Percentiles rank a stretch among this genome's conserved stretches.
Evolutionary conservation across 2,888 invertebrate genomes (phyloP).

Genomic region (Pachydiplax longipennis): DNA sequence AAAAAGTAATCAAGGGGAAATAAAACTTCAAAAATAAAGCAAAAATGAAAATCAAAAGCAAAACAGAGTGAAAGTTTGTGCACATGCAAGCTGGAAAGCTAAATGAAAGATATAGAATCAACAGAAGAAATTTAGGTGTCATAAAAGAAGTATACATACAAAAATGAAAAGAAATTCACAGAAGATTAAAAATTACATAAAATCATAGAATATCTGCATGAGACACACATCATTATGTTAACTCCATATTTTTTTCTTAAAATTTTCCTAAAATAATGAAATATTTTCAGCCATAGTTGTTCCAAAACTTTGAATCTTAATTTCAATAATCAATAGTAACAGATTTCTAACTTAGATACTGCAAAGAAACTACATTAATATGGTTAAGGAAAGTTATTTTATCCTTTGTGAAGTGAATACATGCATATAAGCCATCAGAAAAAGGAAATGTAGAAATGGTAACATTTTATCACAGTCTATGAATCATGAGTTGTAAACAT

Average conservation of each 20-base stretch:
- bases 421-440: background rate
- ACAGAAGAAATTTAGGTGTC: background rate
- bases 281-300: background rate
- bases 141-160: background rate
- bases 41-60: background rate
- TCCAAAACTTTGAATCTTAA: background rate
- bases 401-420: background rate
- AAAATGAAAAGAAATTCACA: no score
- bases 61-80: background rate
- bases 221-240: no score
- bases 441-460: background rate
- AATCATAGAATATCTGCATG: no score
- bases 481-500: background rate
- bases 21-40: conserved; percentile 24
- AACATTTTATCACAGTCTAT: background rate
- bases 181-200: no score
- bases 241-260: no score
- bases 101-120: background rate
- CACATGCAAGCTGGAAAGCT: conserved; percentile 7
- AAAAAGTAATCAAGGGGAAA: conserved; percentile 40
- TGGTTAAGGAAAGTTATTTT: background rate
- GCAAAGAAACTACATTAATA: background rate
- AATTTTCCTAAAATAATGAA: background rate
- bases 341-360: background rate
- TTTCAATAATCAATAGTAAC: background rate